A percentile compares a stretch with the other conserved stretches of the same genome.
Evolutionary conservation across 2,113 vertebrate genomes (phyloP).

Genomic region (Cynoglossus semilaevis): DNA sequence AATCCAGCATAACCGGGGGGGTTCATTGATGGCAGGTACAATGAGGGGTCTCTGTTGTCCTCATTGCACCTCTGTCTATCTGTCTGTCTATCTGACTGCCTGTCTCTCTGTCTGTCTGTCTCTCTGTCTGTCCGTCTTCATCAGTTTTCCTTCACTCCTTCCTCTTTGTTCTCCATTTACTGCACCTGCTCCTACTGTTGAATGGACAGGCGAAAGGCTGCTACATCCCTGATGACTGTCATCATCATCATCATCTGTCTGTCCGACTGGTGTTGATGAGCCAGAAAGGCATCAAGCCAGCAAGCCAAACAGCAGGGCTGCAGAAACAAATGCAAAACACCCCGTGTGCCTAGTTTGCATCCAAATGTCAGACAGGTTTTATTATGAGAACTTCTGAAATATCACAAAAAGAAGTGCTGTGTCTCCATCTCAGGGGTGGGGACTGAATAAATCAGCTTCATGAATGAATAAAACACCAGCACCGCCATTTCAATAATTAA

Average conservation of each 20-base stretch:
- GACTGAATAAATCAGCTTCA: constrained; percentile 19
- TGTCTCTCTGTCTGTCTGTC: too few species aligned
- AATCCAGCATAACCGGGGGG: constrained; percentile 19
- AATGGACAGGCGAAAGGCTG: constrained; percentile 50
- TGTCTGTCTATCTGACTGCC: too few species aligned
- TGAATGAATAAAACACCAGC: constrained; percentile 32
- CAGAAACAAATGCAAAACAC: constrained; percentile 52
- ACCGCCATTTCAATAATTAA: constrained; percentile 14
- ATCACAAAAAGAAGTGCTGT: constrained; percentile 12
- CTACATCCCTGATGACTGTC: constrained; percentile 60
- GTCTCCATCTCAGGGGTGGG: constrained; percentile 13
- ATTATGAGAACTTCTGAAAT: constrained; percentile 42
- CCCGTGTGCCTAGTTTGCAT: constrained; percentile 32
- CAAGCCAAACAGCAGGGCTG: constrained; percentile 51
- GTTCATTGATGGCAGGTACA: constrained; percentile 19
- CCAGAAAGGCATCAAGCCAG: constrained; percentile 57
- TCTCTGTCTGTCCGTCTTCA: not conserved
- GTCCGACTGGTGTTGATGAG: constrained; percentile 49
- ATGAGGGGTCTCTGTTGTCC: constrained; percentile 25
- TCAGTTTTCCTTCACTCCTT: constrained; percentile 22
- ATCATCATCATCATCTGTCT: constrained; percentile 69
- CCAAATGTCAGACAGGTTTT: constrained; percentile 46
- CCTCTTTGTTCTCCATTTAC: constrained; percentile 51
- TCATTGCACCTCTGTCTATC: constrained; percentile 4
- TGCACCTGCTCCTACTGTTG: constrained; percentile 58